These are phyloP conservation scores for Scaptomyza parva DNA, from an alignment of 2,888 invertebrate species.

Conservation along the genomic window DNA sequence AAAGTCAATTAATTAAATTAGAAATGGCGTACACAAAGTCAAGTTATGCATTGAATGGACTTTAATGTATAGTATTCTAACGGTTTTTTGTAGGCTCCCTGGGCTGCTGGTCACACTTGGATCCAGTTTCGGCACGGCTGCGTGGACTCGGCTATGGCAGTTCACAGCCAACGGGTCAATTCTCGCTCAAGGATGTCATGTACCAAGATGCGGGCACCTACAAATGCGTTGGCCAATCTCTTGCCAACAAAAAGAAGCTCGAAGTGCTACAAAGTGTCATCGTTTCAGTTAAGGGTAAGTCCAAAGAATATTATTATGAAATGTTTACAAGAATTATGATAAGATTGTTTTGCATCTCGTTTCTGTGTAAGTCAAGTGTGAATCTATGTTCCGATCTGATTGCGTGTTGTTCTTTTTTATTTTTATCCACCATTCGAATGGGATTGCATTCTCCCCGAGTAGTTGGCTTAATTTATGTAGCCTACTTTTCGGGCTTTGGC, in stretches of 20 bases:
- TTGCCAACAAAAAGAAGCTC: slow-evolving; percentile 85
- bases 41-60: slow-evolving; percentile 53
- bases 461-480: slow-evolving; percentile 42
- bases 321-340: no score
- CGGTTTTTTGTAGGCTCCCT: slow-evolving; percentile 85
- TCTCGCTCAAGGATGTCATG: slow-evolving; percentile 89
- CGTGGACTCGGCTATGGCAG: slow-evolving; percentile 87
- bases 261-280: slow-evolving; percentile 86
- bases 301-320: no score
- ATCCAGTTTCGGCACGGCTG: slow-evolving; percentile 86
- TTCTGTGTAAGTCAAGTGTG: neutral
- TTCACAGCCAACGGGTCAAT: slow-evolving; percentile 86
- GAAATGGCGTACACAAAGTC: slow-evolving; percentile 42
- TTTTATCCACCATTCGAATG: no score
- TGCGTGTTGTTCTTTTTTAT: slow-evolving; percentile 4
- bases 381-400: no score
- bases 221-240: slow-evolving; percentile 87
- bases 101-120: slow-evolving; percentile 88
- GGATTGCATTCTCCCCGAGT: slow-evolving; percentile 5
- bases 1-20: slow-evolving; percentile 82
- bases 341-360: no score
- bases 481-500: slow-evolving; percentile 57
- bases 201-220: slow-evolving; percentile 92
- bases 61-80: slow-evolving; percentile 20
- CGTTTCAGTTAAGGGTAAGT: slow-evolving; percentile 86